A percentile compares a stretch with the other conserved stretches of the same genome.
phyloP scores from a whole-genome alignment of 2,888 invertebrate genomes.

The Chironomus tentans region DNA sequence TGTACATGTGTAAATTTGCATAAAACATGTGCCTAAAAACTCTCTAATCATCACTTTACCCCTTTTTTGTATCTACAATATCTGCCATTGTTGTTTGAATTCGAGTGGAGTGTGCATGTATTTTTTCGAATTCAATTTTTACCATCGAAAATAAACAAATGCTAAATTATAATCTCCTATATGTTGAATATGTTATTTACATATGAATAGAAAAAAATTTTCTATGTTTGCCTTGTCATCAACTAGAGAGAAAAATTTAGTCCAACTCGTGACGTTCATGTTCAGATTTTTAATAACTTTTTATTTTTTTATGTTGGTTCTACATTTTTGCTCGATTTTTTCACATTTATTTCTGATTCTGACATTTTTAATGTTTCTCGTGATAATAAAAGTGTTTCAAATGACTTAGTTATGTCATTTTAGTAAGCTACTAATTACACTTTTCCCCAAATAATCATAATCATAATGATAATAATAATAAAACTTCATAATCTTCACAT shows the following conservation, averaged over 20 bases:
- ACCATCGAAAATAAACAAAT: constrained; percentile 19
- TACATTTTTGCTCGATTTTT: not conserved
- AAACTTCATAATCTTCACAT: not conserved
- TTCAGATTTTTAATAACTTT: constrained; percentile 9
- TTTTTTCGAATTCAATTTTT: constrained; percentile 15
- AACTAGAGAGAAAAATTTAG: not conserved
- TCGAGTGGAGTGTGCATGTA: not conserved
- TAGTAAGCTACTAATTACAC: not conserved
- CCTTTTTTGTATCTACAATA: not conserved
- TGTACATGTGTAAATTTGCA: constrained; percentile 12
- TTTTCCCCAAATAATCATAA: not conserved
- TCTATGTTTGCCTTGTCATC: not conserved
- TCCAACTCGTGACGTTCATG: constrained; percentile 2
- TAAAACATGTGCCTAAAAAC: constrained; percentile 12
- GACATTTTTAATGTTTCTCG: not conserved
- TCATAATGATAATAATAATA: not conserved
- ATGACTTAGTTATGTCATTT: not conserved
- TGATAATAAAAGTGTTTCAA: not conserved
- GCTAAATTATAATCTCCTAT: constrained; percentile 20
- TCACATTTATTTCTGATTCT: not conserved
- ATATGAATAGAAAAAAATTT: not conserved
- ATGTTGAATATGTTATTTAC: constrained; percentile 2
- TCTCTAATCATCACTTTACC: constrained; percentile 19
- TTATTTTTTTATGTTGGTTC: no score
- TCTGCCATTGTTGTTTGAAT: not conserved